Conservation (phyloP, 2,888 invertebrate species). For the Willowsia nigromaculata region DNA sequence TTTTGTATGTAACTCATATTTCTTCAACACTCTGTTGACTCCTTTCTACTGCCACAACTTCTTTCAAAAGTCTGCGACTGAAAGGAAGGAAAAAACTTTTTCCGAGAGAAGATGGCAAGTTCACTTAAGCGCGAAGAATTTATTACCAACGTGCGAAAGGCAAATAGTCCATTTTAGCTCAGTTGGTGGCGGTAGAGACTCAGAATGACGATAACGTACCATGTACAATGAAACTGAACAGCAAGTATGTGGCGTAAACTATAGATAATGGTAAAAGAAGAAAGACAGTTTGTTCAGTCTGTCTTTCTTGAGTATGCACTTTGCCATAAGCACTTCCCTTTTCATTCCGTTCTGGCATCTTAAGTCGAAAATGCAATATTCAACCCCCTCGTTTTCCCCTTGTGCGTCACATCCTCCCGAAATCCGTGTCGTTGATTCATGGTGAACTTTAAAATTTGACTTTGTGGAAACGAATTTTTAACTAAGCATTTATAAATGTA, state of each 20-base stretch:
- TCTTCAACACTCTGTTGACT: slow-evolving; percentile 28
- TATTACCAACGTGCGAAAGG: slow-evolving; percentile 67
- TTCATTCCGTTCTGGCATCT: neutral
- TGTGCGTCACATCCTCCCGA: too few species aligned
- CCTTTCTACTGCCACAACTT: neutral
- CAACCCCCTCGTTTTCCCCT: too few species aligned
- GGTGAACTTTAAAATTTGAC: too few species aligned
- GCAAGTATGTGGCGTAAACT: neutral
- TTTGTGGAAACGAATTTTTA: too few species aligned
- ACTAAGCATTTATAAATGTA: too few species aligned
- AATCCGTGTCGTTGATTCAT: too few species aligned
- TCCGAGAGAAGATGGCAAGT: slow-evolving; percentile 53
- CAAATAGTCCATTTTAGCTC: slow-evolving; percentile 62
- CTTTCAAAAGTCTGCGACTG: slow-evolving; percentile 23
- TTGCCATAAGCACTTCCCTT: neutral
- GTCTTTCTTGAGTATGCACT: neutral
- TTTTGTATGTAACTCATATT: slow-evolving; percentile 31
- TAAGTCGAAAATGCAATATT: too few species aligned
- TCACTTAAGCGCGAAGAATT: slow-evolving; percentile 68
- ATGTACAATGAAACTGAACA: neutral
- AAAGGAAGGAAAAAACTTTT: slow-evolving; percentile 41
- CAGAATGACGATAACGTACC: slow-evolving; percentile 24
- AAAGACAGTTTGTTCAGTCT: neutral
- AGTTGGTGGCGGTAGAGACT: slow-evolving; percentile 44
- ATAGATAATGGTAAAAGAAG: neutral